These are phyloP conservation scores for Lutjanus erythropterus DNA, from an alignment of 2,113 vertebrate species.

Conservation along the genomic window DNA sequence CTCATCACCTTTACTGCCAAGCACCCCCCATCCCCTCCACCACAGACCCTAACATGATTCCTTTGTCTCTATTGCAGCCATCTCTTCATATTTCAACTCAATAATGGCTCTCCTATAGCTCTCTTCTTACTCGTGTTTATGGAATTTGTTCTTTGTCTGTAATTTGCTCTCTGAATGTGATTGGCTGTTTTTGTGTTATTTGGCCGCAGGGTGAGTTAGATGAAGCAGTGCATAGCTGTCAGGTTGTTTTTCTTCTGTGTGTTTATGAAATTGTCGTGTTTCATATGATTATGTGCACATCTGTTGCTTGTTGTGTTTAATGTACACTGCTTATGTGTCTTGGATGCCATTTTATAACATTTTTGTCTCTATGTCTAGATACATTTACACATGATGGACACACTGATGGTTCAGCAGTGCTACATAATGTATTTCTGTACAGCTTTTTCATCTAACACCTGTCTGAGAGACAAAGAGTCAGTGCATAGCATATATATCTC, in stretches of 20 bases:
- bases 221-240: not conserved
- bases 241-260: not conserved
- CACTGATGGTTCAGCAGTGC: not conserved
- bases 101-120: not conserved
- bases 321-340: not conserved
- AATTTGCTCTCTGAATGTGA: conserved; percentile 14
- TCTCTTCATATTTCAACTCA: conserved; percentile 2
- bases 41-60: not conserved
- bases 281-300: not conserved
- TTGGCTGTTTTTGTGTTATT: conserved; percentile 6
- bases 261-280: not conserved
- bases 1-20: conserved; percentile 48
- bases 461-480: conserved; percentile 1
- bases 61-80: conserved; percentile 16
- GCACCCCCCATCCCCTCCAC: not conserved
- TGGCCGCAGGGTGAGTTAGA: not conserved
- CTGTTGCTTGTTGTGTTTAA: conserved; percentile 3
- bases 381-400: not conserved
- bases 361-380: not conserved
- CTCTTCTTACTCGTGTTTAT: not conserved
- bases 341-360: not conserved
- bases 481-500: conserved; percentile 17
- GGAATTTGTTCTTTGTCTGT: conserved; percentile 4
- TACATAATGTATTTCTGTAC: not conserved
- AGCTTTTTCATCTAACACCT: conserved; percentile 22